These are phyloP conservation scores for Barypeithes pellucidus DNA, from an alignment of 2,888 invertebrate species.

Conservation along the genomic window DNA sequence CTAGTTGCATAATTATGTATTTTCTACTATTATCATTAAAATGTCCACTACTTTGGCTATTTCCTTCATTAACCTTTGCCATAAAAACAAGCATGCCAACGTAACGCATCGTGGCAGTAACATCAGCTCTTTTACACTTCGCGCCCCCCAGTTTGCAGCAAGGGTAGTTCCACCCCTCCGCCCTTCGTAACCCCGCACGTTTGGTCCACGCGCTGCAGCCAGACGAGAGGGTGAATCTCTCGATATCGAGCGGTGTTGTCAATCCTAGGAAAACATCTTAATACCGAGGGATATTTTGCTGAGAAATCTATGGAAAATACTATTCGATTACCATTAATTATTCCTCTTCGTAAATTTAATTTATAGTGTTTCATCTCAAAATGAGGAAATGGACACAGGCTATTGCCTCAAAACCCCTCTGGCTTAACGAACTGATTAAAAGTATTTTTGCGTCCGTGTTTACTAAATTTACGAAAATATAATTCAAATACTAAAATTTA, in stretches of 20 bases:
- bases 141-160: slow-evolving; percentile 41
- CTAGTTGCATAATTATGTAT: too few relatives aligned
- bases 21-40: too few relatives aligned
- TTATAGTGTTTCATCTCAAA: too few relatives aligned
- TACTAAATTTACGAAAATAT: too few relatives aligned
- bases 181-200: slow-evolving; percentile 27
- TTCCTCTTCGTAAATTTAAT: too few relatives aligned
- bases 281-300: background rate
- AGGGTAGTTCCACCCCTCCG: slow-evolving; percentile 20
- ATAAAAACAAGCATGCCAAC: slow-evolving; percentile 42
- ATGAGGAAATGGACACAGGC: too few relatives aligned
- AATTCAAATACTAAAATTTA: too few relatives aligned
- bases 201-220: slow-evolving; percentile 51
- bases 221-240: slow-evolving; percentile 53
- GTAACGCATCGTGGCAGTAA: slow-evolving; percentile 43
- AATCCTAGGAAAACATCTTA: background rate
- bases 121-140: slow-evolving; percentile 50
- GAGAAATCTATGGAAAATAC: too few relatives aligned
- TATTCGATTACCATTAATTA: too few relatives aligned
- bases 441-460: too few relatives aligned
- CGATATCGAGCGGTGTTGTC: slow-evolving; percentile 48
- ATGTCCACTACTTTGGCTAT: slow-evolving; percentile 3
- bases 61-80: slow-evolving; percentile 41
- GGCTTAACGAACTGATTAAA: too few relatives aligned
- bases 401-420: too few relatives aligned